Percentiles rank a stretch among this genome's conserved stretches.
Evolutionary conservation across 1,140 invertebrate species (phyloP).

Genomic region (Cataglyphis hispanica): DNA sequence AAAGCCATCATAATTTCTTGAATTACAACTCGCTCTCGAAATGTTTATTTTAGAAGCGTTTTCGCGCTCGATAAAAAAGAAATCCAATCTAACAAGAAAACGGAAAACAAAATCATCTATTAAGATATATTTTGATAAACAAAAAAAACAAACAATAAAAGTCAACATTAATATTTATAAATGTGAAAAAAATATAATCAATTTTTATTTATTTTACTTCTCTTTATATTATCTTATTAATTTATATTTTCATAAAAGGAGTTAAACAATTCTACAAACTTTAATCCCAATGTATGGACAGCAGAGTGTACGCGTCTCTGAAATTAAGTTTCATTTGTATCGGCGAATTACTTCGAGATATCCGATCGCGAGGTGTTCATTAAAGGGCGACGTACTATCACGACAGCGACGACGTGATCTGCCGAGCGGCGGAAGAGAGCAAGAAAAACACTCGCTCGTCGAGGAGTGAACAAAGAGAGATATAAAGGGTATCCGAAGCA

Average conservation of each 20-base stretch:
- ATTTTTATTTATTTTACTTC: too few relatives aligned
- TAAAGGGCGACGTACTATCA: constrained; percentile 33
- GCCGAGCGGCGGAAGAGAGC: not conserved
- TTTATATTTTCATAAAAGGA: not conserved
- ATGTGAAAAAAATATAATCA: too few relatives aligned
- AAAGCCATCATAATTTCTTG: constrained; percentile 51
- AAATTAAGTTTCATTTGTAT: not conserved
- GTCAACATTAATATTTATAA: too few relatives aligned
- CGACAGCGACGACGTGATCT: constrained; percentile 25
- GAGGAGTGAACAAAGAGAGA: constrained; percentile 44
- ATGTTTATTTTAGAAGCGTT: constrained; percentile 2
- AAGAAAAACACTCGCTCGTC: not conserved
- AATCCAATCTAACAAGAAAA: not conserved
- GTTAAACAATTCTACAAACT: not conserved
- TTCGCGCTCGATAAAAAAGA: not conserved
- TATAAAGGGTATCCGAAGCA: constrained; percentile 57
- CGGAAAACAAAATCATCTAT: not conserved
- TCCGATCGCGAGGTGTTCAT: constrained; percentile 32
- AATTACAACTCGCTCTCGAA: constrained; percentile 36
- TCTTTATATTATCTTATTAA: not conserved
- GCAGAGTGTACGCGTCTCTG: not conserved
- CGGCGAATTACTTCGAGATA: not conserved
- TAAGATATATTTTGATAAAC: not conserved
- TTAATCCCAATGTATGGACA: not conserved
- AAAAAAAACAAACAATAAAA: not conserved